A percentile compares a stretch with the other conserved stretches of the same genome.
These are phyloP conservation scores for Perca schrenkii DNA, from an alignment of 2,113 vertebrate genomes.

Conservation along the genomic window DNA sequence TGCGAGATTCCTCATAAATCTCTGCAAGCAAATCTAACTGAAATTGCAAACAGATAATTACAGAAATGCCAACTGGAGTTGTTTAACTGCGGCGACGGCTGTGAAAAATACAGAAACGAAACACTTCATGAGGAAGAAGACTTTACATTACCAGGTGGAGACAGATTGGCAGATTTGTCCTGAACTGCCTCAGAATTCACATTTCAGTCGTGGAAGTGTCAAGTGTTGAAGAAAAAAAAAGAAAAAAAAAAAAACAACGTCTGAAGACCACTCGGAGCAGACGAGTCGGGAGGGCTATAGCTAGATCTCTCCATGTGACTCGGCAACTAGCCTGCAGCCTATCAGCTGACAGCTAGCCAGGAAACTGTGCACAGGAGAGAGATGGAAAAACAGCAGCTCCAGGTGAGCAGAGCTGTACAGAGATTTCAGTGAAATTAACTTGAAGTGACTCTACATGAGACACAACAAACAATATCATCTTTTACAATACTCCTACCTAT, in stretches of 20 bases:
- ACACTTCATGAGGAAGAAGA: background rate
- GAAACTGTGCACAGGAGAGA: slow-evolving; percentile 18
- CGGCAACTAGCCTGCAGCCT: slow-evolving; percentile 60
- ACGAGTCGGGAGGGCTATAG: slow-evolving; percentile 18
- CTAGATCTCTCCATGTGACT: slow-evolving; percentile 65
- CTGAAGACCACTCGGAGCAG: background rate
- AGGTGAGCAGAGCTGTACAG: slow-evolving; percentile 27
- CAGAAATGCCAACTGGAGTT: slow-evolving; percentile 2
- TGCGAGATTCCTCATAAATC: slow-evolving; percentile 61
- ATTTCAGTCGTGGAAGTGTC: background rate
- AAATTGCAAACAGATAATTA: slow-evolving; percentile 8
- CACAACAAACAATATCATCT: background rate
- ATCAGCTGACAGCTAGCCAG: slow-evolving; percentile 66
- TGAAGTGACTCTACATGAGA: background rate
- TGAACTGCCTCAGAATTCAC: slow-evolving; percentile 26
- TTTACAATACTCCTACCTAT: background rate
- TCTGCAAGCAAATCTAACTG: slow-evolving; percentile 13
- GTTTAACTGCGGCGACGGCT: background rate
- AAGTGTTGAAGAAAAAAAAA: background rate
- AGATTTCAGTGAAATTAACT: too few species aligned
- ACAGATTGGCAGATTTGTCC: slow-evolving; percentile 3
- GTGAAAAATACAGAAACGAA: slow-evolving; percentile 16
- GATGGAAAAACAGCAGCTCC: slow-evolving; percentile 29
- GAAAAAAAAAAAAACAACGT: slow-evolving; percentile 12
- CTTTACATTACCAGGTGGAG: slow-evolving; percentile 7